These are phyloP conservation scores for Drepana falcataria DNA, from an alignment of 2,888 invertebrate genomes.

Conservation along the genomic window DNA sequence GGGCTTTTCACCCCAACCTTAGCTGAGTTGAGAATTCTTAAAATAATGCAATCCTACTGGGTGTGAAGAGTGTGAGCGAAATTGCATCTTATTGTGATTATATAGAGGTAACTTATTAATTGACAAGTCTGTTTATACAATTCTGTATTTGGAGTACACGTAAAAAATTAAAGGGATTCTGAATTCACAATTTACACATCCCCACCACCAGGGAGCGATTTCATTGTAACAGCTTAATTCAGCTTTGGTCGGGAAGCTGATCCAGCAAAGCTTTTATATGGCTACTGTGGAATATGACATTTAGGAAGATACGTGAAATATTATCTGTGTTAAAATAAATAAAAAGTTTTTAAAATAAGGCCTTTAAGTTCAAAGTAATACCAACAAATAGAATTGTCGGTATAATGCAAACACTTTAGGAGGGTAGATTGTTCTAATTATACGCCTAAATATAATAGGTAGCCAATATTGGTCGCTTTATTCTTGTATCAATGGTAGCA, in stretches of 20 bases:
- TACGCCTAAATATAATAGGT: no score
- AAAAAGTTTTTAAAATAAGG: background rate
- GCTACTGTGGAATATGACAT: slow-evolving; percentile 22
- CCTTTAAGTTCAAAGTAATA: background rate
- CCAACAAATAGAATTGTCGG: background rate
- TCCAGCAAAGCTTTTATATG: slow-evolving; percentile 32
- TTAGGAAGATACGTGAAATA: slow-evolving; percentile 16
- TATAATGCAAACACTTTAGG: no score
- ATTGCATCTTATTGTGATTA: background rate
- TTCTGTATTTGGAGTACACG: no score
- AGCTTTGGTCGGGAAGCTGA: slow-evolving; percentile 10
- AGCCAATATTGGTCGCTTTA: no score
- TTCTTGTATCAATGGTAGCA: no score
- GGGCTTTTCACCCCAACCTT: background rate
- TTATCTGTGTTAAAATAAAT: background rate
- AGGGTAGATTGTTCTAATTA: no score
- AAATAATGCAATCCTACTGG: background rate
- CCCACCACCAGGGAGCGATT: no score
- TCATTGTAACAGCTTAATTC: background rate
- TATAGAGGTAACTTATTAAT: background rate
- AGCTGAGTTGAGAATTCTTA: background rate
- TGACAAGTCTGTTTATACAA: no score
- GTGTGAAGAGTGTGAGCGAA: background rate
- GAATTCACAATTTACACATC: no score
- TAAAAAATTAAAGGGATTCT: no score